Evolutionary conservation across 2,888 invertebrate species (phyloP).

Genomic region (Lasioglossum calceatum): DNA sequence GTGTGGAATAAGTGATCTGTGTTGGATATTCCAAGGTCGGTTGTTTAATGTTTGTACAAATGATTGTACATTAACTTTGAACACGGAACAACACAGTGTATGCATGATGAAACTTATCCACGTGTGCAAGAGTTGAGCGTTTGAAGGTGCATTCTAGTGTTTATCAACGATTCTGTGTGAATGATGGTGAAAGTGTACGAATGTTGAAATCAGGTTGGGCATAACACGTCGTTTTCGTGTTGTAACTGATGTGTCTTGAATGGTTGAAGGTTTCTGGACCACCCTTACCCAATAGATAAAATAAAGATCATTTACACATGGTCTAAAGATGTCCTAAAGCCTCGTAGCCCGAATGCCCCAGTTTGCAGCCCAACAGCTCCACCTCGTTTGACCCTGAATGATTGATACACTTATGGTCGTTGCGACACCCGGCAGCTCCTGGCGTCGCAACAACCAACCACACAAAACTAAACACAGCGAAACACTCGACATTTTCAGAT

Average conservation of each 20-base stretch:
- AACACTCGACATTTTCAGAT: conserved; percentile 79
- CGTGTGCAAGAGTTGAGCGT: too few relatives aligned
- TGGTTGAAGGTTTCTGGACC: background rate
- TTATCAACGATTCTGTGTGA: background rate
- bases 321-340: background rate
- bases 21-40: background rate
- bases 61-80: background rate
- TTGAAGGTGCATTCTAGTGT: background rate
- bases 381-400: background rate
- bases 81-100: background rate
- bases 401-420: background rate
- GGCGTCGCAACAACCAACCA: background rate
- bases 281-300: background rate
- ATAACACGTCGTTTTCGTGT: background rate
- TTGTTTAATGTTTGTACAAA: background rate
- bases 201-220: background rate
- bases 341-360: background rate
- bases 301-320: background rate
- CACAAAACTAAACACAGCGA: conserved; percentile 54
- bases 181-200: background rate
- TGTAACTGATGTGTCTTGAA: background rate
- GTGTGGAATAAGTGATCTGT: background rate
- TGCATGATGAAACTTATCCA: background rate
- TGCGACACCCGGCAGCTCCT: background rate
- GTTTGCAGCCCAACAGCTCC: background rate